Evolutionary conservation across 30 jellyfish, hydroid and myxozoan genomes (phyloP), one percentile per base, ranked within the genome.

Genomic region (Aurelia coerulea): DNA sequence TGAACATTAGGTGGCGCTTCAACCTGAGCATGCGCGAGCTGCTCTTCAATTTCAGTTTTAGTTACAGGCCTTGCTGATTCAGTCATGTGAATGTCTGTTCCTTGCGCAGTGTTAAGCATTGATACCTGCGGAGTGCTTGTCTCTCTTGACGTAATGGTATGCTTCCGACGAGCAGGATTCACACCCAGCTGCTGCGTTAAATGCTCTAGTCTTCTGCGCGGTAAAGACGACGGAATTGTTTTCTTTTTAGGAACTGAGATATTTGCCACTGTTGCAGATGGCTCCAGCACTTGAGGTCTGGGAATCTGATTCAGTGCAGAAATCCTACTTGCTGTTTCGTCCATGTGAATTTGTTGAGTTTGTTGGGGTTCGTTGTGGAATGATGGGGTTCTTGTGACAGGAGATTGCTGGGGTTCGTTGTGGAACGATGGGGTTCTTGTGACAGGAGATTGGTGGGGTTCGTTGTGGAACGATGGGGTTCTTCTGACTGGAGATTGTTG

Each of bases 121-220:
- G 70, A 60, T 60, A 60, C 70, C 31, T 60, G 70, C 2, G 70
- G 70, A 0, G 70, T 60, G 8, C 11, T 76, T 18, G n/a, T 3
- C 32, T 76, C 64, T 58, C 76, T 13, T 23, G 85, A 80, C 52
- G 66, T 15, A 14, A 19, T n/a, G 70, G 56, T n/a, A 37, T 72
- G 75, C 78, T 70, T 68, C 31, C 72, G 37, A 37, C 92, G 83
- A 83, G 59, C 29, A 29, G 86, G 83, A 33, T 54, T 50, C 8
- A 83, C 64, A 16, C 92, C 92, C 16, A 83, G 86, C 65, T 69
- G 86, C 34, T 83, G 86, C 33, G 88, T 78, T 65, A 78, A 71
- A 46, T 83, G 81, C 46, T 32, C 92, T n/a, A 71, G 37, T 65
- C 74, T 65, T 4, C 65, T 54, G 2, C 72, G 92, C 39, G 78